Evolutionary conservation across 2,113 vertebrate genomes (phyloP), one percentile per base, ranked within the genome.

Genomic region (Heloderma charlesbogerti): DNA sequence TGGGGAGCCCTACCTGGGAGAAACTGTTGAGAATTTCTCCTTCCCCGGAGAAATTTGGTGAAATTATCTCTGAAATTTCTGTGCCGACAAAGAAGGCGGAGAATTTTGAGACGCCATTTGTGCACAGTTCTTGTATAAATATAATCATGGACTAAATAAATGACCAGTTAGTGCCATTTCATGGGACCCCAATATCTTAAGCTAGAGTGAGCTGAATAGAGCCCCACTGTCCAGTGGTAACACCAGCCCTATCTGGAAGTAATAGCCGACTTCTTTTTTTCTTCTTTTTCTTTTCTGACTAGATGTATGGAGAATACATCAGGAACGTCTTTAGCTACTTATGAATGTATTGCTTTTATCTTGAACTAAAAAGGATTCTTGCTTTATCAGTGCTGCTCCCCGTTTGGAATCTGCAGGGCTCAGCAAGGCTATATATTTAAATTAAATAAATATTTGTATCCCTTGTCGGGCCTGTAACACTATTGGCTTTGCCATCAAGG

Each of bases 371-470:
- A 60, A 78, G 34, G 77, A 4, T 6, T 69, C 66, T 79, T 86
- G 83, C 84, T 74, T 67, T 51, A 34, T 51, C 18, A 81, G 27
- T 27, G 22, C 16, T 37, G 18, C 63, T 81, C 37, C 75, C 77
- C 13, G 2, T 37, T 37, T 34, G 81, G 43, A 40, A 37, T 25
- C 63, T 43, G 63, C 25, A 71, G n/a, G 63, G 63, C 57, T 79
- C 29, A 40, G 18, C 9, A 57, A 40, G 63, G 27, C 66, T 63
- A 79, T 86, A 48, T 45, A 71, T 86, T 86, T 79, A 54, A 86
- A 86, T 80, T 63, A 86, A 90, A 71, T 86, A 54, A 86, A 79
- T 79, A 80, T 54, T 79, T 60, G 66, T 80, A 31, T 80, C 74
- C 74, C 63, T 27, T 60, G 89, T 43, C 18, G 34, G 48, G 84